A percentile compares a stretch with the other conserved stretches of the same genome.
phyloP scores from a whole-genome alignment of 53 echinoderm and acorn worm species.

The Patiria pectinifera region DNA sequence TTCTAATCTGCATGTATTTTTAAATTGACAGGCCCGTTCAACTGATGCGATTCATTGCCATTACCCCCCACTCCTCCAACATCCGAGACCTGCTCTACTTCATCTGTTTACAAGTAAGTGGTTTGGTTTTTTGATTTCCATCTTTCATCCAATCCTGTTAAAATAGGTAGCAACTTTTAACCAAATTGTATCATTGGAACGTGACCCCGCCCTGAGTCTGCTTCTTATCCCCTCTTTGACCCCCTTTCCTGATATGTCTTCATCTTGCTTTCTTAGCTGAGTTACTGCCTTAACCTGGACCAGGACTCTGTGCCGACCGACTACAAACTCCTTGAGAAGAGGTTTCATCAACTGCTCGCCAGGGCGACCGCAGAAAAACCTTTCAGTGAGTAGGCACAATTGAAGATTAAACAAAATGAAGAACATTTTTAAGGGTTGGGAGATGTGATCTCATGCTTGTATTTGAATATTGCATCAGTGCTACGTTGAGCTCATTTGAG shows the following conservation, averaged over 20 bases:
- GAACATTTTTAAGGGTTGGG: too few relatives aligned
- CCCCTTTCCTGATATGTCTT: background rate
- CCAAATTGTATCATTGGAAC: too few relatives aligned
- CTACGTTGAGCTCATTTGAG: too few relatives aligned
- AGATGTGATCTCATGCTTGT: too few relatives aligned
- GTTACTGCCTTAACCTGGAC: constrained; percentile 63
- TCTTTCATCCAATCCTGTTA: too few relatives aligned
- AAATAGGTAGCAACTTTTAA: too few relatives aligned
- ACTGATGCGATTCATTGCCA: constrained; percentile 83
- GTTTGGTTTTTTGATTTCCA: background rate
- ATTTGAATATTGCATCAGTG: too few relatives aligned
- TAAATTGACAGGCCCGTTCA: constrained; percentile 75
- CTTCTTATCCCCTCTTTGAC: too few relatives aligned
- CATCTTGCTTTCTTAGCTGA: constrained; percentile 28
- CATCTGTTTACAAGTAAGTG: constrained; percentile 83
- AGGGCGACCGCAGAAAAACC: constrained; percentile 69
- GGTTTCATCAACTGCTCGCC: constrained; percentile 69
- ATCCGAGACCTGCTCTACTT: constrained; percentile 89
- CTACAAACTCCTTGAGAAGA: constrained; percentile 73
- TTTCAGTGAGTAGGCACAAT: constrained; percentile 61
- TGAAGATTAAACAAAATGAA: too few relatives aligned
- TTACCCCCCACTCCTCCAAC: constrained; percentile 86
- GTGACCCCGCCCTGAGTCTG: too few relatives aligned
- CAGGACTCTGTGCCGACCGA: constrained; percentile 65
- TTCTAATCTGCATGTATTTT: background rate